These are phyloP conservation scores for Elaphurus davidianus DNA, from an alignment of 2,113 vertebrate genomes.

Conservation along the genomic window DNA sequence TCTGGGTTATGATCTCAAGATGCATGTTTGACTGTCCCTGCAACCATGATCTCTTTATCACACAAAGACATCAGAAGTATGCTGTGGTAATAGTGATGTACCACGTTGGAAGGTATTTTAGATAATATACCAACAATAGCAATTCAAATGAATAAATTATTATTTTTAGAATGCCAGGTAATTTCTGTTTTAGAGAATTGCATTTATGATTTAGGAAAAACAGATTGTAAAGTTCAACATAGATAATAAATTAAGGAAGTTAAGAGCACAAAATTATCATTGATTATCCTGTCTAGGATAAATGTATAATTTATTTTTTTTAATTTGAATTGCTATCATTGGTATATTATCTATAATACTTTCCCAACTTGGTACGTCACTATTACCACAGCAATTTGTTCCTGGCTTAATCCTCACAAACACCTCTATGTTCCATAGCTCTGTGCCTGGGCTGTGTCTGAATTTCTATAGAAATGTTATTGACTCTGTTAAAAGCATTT, in stretches of 20 bases:
- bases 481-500: not conserved
- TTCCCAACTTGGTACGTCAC: not conserved
- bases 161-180: not conserved
- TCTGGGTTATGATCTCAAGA: constrained; percentile 56
- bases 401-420: not conserved
- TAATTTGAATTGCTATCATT: not conserved
- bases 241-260: not conserved
- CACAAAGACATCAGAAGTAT: constrained; percentile 26
- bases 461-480: not conserved
- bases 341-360: not conserved
- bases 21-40: constrained; percentile 34
- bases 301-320: not conserved
- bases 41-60: not conserved
- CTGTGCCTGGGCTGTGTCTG: not conserved
- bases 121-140: not conserved
- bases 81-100: not conserved
- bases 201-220: not conserved
- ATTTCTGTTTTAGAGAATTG: not conserved
- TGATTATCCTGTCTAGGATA: not conserved
- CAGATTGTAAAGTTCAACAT: not conserved
- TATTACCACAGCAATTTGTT: not conserved
- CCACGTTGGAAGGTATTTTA: not conserved
- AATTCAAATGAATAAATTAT: not conserved
- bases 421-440: not conserved
- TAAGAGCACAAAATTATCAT: not conserved